Evolutionary conservation across 2,797 vertebrate species (phyloP), one percentile per base, ranked within the genome.

Genomic region (Jordanella pulchra): DNA sequence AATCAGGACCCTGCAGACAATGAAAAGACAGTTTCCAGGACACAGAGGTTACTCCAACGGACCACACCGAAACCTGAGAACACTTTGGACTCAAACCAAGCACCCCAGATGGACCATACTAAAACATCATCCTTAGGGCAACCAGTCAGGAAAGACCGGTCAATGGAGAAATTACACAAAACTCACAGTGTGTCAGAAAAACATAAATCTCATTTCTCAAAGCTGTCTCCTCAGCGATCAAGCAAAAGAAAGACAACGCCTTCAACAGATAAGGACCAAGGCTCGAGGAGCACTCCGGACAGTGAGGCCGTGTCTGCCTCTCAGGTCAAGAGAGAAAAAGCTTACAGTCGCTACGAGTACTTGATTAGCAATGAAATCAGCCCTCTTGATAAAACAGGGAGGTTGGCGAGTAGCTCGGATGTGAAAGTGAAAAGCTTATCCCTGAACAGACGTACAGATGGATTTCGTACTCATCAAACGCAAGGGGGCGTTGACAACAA

Each of bases 261-360:
- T 0, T 32, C 67, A 0, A 42, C 47, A 14, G 87, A 86, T 27
- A 83, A 72, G 67, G 83, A 86, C 1, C 65, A 4, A 4, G 73
- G 76, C 18, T 81, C 73, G 0, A 69, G 7, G 54, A 70, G 58
- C 54, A 48, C 81, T 1, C 45, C 63, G 65, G 69, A 77, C 0
- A 50, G 63, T 0, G 78, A 84, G n/a, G 73, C 5, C 11, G 30
- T 27, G 0, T 3, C 65, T 0, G 13, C 21, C 30, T 42, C 53
- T 15, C 76, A 85, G 2, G 47, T 48, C 47, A 61, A 70, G 18
- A 78, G 56, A 44, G 80, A 79, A n/a, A 86, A 76, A 3, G 89
- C 42, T 48, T 91, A 92, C 84, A 90, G 90, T 65, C 85, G 84
- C 0, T 92, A 83, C 0, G 91, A 93, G 64, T 64, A 82, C n/a